Evolutionary conservation across 2,797 vertebrate genomes (phyloP), one percentile per base, ranked within the genome.

Genomic region (Rhinatrema bivittatum): DNA sequence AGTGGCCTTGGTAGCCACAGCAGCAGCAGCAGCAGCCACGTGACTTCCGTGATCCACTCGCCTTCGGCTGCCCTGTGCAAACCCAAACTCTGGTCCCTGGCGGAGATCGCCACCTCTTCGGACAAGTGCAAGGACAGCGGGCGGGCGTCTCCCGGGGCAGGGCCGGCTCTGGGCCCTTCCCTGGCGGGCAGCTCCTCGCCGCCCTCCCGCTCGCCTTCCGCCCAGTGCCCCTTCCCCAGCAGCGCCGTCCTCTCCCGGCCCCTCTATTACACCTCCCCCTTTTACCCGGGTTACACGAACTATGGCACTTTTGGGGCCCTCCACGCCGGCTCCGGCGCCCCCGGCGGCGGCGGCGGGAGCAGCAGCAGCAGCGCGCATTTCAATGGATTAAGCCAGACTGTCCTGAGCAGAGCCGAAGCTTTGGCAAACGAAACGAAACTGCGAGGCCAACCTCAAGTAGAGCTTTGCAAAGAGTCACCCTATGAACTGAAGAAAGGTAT

Each of bases 401-500:
- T 94, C 67, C 87, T 98, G 82, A 94, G 85, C 85, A 88, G 94
- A 83, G 94, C 90, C 65, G 94, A 98, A 72, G 87, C 84, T 82
- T 79, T 95, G 82, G 89, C 88, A 52, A 94, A 95, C 72, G 94
- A 97, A 66, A 85, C 87, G 81, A 97, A 91, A 87, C 72, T 77
- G 47, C 85, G 91, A 77, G 87, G 85, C 81, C 92, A 91, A 75
- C 82, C 88, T 62, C 92, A 95, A 81, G 79, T 91, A 88, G 93
- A 98, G 70, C 86, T 93, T 81, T 91, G 90, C 88, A 97, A 95
- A 92, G 94, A 97, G 82, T 84, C 91, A 65, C 84, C 91, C 86
- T 97, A 94, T 87, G 93, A 98, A 83, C 79, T 94, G 81, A 98
- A 97, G 88, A 98, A 98, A 98, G 94, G 94, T 96, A 98, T 94